Conservation (phyloP, 2,888 invertebrate genomes). For the Hofmannophila pseudospretella region DNA sequence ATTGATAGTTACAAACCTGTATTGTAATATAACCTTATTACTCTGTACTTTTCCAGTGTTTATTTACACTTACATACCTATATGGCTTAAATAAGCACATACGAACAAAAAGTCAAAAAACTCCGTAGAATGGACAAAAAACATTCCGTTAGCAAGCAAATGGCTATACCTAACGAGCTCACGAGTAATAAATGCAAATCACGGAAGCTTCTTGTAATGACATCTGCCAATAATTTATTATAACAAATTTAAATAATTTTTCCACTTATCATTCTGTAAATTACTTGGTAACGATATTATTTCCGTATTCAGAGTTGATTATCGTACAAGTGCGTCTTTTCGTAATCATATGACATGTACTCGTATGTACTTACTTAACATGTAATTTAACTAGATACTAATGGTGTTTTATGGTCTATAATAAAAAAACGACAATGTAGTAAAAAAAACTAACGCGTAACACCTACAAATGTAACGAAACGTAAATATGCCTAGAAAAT, state of each 20-base stretch:
- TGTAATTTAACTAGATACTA: background rate
- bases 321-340: background rate
- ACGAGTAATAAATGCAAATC: conserved; percentile 19
- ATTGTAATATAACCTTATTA: too few relatives aligned
- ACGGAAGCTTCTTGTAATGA: conserved; percentile 36
- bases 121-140: conserved; percentile 20
- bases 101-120: conserved; percentile 20
- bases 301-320: conserved; percentile 4
- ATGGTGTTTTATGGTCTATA: too few relatives aligned
- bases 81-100: too few relatives aligned
- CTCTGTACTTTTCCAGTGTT: background rate
- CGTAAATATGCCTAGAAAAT: too few relatives aligned
- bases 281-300: conserved; percentile 8
- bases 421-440: too few relatives aligned
- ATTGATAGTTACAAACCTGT: too few relatives aligned
- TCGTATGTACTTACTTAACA: background rate
- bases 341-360: too few relatives aligned
- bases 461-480: too few relatives aligned
- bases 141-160: conserved; percentile 38
- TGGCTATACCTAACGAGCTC: conserved; percentile 27
- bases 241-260: conserved; percentile 9
- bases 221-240: conserved; percentile 26
- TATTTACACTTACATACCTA: background rate
- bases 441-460: too few relatives aligned
- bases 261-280: conserved; percentile 6